These are phyloP conservation scores for Carassius auratus DNA, from an alignment of 2,113 vertebrate species.

Conservation along the genomic window DNA sequence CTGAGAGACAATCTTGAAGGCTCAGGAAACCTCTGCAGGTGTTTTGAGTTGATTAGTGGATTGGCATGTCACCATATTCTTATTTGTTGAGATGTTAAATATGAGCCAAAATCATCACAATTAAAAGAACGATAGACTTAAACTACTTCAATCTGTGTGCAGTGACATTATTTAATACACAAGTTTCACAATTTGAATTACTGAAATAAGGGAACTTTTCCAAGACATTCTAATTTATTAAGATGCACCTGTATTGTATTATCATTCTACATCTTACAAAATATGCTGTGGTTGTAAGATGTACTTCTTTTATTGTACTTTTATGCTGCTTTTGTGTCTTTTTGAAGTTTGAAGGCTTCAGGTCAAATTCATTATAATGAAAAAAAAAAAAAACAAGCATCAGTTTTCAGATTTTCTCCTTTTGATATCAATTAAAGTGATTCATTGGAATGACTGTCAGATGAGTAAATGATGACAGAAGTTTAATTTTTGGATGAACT, in stretches of 20 bases:
- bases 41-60: no score
- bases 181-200: no score
- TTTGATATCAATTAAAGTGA: background rate
- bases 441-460: background rate
- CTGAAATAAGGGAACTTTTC: no score
- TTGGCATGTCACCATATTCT: no score
- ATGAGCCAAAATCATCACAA: no score
- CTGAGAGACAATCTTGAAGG: no score
- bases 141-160: no score
- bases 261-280: background rate
- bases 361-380: background rate
- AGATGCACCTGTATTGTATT: background rate
- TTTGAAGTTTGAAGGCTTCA: slow-evolving; percentile 9
- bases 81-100: no score
- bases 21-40: no score
- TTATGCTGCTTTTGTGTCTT: background rate
- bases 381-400: background rate
- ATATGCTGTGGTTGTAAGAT: background rate
- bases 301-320: background rate
- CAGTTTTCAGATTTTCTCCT: background rate
- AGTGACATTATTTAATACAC: no score
- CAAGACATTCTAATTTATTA: no score
- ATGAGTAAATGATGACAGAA: slow-evolving; percentile 1
- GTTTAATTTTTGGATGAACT: background rate
- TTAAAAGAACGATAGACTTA: no score